phyloP scores from a whole-genome alignment of 2,113 vertebrate genomes.

The Elgaria multicarinata region DNA sequence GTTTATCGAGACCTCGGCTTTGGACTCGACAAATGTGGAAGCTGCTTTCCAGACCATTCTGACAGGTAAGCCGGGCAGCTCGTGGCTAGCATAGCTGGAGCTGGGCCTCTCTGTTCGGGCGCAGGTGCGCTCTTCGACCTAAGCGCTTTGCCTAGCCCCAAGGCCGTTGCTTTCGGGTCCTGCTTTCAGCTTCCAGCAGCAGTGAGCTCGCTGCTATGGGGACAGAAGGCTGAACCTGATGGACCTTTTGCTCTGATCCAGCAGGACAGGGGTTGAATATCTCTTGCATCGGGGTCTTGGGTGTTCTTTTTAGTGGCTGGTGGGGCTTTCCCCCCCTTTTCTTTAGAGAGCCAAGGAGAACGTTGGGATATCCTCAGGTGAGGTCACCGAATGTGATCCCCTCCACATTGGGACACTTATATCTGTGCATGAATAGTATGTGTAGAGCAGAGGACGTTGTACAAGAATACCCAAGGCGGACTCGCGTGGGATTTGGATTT shows the following conservation, averaged over 20 bases:
- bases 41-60: conserved; percentile 94
- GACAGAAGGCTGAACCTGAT: background rate
- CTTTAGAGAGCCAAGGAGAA: background rate
- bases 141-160: fast-evolving
- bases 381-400: background rate
- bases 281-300: background rate
- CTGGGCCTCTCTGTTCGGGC: background rate
- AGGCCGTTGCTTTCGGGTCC: too few relatives aligned
- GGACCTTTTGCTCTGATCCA: background rate
- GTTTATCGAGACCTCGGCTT: conserved; percentile 95
- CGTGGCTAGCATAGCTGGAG: background rate
- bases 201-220: too few relatives aligned
- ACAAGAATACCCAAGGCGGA: background rate
- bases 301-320: background rate
- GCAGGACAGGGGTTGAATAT: background rate
- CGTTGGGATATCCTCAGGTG: background rate
- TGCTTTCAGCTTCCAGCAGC: background rate
- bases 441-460: background rate
- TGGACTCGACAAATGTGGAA: conserved; percentile 96
- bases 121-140: too few relatives aligned
- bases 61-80: conserved; percentile 81
- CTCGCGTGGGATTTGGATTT: background rate
- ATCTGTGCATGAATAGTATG: background rate
- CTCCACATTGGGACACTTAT: background rate
- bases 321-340: too few relatives aligned